phyloP scores from a whole-genome alignment of 2,113 vertebrate genomes.

The human region DNA sequence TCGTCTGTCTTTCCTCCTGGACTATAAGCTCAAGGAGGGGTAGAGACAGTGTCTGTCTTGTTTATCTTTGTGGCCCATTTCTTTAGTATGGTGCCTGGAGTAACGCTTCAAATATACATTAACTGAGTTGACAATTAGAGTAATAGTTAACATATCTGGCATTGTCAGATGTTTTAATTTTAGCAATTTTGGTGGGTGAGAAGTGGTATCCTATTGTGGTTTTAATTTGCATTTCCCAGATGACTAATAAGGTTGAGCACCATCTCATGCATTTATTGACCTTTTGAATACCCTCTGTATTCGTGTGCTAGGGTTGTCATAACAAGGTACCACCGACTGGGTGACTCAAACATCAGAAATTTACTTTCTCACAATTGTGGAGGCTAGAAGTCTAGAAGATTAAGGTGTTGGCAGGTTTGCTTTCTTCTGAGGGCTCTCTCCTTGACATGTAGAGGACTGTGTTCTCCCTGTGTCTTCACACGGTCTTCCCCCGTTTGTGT shows the following conservation, averaged over 20 bases:
- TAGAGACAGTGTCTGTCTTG: background rate
- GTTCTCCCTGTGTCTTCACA: background rate
- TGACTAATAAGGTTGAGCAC: background rate
- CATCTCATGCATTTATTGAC: background rate
- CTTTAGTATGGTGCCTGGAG: background rate
- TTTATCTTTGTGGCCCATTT: background rate
- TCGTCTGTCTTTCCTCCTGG: background rate
- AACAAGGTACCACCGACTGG: background rate
- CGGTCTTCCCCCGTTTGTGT: background rate
- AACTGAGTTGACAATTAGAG: background rate
- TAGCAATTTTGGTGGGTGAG: background rate
- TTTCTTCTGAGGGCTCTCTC: background rate
- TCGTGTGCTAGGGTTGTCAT: background rate
- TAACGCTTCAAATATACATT: background rate
- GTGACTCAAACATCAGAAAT: background rate
- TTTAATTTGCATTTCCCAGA: constrained; percentile 33
- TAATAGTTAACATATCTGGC: background rate
- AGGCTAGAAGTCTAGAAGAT: background rate
- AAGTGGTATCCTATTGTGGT: background rate
- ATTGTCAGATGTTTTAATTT: background rate
- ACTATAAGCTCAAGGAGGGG: background rate
- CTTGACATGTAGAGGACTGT: background rate
- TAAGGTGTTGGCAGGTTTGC: background rate
- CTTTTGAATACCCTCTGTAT: background rate
- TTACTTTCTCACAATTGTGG: background rate